Evolutionary conservation across 2,888 invertebrate species (phyloP).

Genomic region (Drosophila rellima): DNA sequence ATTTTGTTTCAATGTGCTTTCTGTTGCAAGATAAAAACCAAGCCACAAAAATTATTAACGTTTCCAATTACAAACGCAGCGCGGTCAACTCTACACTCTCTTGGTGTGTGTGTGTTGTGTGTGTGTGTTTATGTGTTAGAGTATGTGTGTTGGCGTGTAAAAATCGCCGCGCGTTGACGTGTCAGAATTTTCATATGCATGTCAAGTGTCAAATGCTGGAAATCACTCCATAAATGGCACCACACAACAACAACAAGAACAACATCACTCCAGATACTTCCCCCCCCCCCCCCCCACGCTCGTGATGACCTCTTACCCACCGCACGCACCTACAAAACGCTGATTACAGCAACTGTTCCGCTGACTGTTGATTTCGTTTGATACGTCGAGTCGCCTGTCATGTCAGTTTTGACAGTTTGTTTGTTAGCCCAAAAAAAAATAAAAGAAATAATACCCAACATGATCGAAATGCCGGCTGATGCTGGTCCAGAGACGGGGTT

Average conservation of each 20-base stretch:
- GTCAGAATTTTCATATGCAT: slow-evolving; percentile 86
- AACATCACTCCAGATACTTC: slow-evolving; percentile 11
- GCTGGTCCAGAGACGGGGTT: slow-evolving; percentile 53
- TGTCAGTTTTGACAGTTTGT: slow-evolving; percentile 83
- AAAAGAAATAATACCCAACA: slow-evolving; percentile 11
- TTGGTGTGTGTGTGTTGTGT: slow-evolving; percentile 17
- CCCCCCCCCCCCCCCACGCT: slow-evolving; percentile 16
- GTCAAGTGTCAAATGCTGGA: slow-evolving; percentile 82
- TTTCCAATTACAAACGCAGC: slow-evolving; percentile 67
- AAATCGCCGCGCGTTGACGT: slow-evolving; percentile 83
- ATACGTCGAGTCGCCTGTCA: slow-evolving; percentile 76
- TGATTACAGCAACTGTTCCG: slow-evolving; percentile 66
- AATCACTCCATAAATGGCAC: slow-evolving; percentile 64
- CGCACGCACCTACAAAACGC: slow-evolving; percentile 71
- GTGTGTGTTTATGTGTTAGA: not conserved
- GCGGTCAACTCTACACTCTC: slow-evolving; percentile 8
- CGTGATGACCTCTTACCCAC: not conserved
- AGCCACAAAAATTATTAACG: slow-evolving; percentile 61
- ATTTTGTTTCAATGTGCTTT: slow-evolving; percentile 26
- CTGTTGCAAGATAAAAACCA: slow-evolving; percentile 26
- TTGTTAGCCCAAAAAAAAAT: slow-evolving; percentile 53
- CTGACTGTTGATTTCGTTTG: slow-evolving; percentile 65
- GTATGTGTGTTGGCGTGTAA: slow-evolving; percentile 44
- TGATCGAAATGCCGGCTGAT: slow-evolving; percentile 56
- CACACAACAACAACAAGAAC: slow-evolving; percentile 3